Conservation (phyloP, 2,797 vertebrate species). For the Urosaurus nigricauda region DNA sequence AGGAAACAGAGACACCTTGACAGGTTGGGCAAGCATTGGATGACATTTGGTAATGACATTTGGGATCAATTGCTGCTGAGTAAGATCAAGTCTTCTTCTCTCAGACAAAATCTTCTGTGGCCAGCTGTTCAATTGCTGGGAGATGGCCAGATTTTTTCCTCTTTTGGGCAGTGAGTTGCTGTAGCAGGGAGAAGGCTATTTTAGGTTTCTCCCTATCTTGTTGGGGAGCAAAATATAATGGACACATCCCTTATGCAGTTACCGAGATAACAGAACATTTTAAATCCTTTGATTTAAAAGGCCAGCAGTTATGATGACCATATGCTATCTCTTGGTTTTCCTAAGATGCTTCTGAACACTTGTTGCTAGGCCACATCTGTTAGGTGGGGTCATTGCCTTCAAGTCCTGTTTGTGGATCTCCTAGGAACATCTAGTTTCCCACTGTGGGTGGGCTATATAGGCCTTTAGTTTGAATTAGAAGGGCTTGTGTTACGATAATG, state of each 20-base stretch:
- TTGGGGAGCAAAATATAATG: not conserved
- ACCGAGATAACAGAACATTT: too few species aligned
- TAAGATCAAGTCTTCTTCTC: not conserved
- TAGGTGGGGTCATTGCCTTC: too few species aligned
- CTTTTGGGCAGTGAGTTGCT: not conserved
- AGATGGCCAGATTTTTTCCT: not conserved
- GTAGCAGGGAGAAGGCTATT: not conserved
- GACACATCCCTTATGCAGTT: too few species aligned
- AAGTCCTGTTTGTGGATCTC: not conserved
- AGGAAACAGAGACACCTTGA: not conserved
- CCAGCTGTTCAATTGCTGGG: not conserved
- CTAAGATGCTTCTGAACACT: not conserved
- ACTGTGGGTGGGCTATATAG: not conserved
- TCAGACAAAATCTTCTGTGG: not conserved
- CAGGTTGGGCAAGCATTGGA: not conserved
- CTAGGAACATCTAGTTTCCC: not conserved
- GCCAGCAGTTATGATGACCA: not conserved
- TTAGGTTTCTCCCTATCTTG: not conserved
- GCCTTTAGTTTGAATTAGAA: not conserved
- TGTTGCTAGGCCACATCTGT: not conserved
- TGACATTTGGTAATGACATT: slow-evolving; percentile 10
- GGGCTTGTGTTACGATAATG: not conserved
- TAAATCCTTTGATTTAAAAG: not conserved
- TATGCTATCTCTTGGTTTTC: not conserved
- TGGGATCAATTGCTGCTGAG: slow-evolving; percentile 13